phyloP scores from a whole-genome alignment of 2,888 invertebrate species.

The Agrochola lychnidis region DNA sequence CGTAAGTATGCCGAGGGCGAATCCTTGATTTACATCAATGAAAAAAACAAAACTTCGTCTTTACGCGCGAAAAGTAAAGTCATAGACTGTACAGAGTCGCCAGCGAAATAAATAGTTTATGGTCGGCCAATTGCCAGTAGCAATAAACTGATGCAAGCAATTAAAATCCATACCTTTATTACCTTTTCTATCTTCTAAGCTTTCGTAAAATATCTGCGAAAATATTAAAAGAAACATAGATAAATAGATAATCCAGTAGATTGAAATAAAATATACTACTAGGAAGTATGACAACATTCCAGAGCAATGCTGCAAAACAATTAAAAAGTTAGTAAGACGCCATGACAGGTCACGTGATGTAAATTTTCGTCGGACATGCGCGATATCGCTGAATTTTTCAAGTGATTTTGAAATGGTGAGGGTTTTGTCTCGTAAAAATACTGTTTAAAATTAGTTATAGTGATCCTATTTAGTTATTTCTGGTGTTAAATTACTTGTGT shows the following conservation, averaged over 20 bases:
- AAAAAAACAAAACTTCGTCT: background rate
- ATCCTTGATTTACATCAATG: no score
- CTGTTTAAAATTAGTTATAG: constrained; percentile 71
- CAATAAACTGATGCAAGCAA: background rate
- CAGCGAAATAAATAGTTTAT: constrained; percentile 5
- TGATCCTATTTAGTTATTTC: constrained; percentile 65
- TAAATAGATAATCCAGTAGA: no score
- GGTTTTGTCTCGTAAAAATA: constrained; percentile 77
- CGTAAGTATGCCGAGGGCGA: no score
- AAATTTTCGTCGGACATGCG: constrained; percentile 90
- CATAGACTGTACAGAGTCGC: background rate
- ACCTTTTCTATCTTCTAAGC: no score
- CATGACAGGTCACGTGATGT: constrained; percentile 91
- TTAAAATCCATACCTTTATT: background rate
- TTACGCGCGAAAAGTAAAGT: constrained; percentile 9
- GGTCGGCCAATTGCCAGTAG: background rate
- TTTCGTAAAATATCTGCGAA: background rate
- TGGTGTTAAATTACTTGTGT: constrained; percentile 69
- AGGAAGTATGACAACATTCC: constrained; percentile 48
- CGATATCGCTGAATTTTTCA: constrained; percentile 84
- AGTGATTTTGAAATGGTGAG: constrained; percentile 87
- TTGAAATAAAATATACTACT: background rate
- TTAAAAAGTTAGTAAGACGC: constrained; percentile 78
- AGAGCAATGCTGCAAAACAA: constrained; percentile 57
- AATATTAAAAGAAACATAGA: no score